These are phyloP conservation scores for Platichthys stellatus DNA, from an alignment of 2,113 vertebrate species.

Conservation along the genomic window DNA sequence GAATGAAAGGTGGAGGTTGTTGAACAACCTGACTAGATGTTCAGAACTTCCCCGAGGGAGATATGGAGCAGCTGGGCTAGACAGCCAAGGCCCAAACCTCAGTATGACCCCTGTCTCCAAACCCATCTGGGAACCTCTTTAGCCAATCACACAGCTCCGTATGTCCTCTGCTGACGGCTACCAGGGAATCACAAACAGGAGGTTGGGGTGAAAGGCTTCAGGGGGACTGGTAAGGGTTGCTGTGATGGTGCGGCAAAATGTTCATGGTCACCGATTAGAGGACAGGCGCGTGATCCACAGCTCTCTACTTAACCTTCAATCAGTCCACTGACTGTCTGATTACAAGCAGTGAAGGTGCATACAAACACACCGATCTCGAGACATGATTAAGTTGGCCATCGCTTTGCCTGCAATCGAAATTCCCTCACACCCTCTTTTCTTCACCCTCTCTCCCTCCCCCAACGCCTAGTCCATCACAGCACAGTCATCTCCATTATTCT, in stretches of 20 bases:
- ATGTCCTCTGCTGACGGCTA: slow-evolving; percentile 49
- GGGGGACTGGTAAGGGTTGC: slow-evolving; percentile 25
- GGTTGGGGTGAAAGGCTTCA: slow-evolving; percentile 23
- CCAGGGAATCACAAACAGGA: not conserved
- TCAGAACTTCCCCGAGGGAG: slow-evolving; percentile 48
- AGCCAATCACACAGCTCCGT: slow-evolving; percentile 40
- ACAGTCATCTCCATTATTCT: slow-evolving; percentile 49
- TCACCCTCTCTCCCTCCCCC: slow-evolving; percentile 10
- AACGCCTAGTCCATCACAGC: slow-evolving; percentile 41
- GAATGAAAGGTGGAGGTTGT: slow-evolving; percentile 52
- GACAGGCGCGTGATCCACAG: slow-evolving; percentile 35
- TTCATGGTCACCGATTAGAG: slow-evolving; percentile 50
- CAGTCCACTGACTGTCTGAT: slow-evolving; percentile 62
- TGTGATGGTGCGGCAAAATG: slow-evolving; percentile 8
- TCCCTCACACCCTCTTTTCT: not conserved
- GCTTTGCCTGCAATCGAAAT: slow-evolving; percentile 44
- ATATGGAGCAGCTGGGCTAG: slow-evolving; percentile 67
- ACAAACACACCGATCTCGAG: slow-evolving; percentile 51
- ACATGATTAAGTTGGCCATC: slow-evolving; percentile 5
- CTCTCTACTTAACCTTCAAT: slow-evolving; percentile 66
- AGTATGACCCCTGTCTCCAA: slow-evolving; percentile 52
- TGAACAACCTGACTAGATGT: slow-evolving; percentile 56
- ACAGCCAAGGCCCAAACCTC: slow-evolving; percentile 57
- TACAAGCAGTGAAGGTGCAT: slow-evolving; percentile 54
- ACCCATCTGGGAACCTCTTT: slow-evolving; percentile 60